A percentile compares a stretch with the other conserved stretches of the same genome.
These are phyloP conservation scores for Drosophila pandora DNA, from an alignment of 1,140 invertebrate species.

Conservation along the genomic window DNA sequence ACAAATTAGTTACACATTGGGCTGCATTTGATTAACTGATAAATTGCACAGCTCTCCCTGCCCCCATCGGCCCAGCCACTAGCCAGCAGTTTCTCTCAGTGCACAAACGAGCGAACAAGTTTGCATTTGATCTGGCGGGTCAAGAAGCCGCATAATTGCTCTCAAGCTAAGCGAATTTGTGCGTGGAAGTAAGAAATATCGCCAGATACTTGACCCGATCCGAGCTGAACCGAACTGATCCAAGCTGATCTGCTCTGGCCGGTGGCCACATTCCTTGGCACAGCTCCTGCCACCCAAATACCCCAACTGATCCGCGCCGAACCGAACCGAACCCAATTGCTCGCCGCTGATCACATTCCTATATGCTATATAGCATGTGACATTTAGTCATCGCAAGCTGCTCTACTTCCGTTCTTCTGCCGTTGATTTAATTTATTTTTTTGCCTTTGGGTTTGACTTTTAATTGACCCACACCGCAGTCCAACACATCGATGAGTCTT, in stretches of 20 bases:
- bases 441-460: slow-evolving; percentile 82
- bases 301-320: slow-evolving; percentile 33
- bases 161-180: slow-evolving; percentile 9
- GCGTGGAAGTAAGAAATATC: slow-evolving; percentile 11
- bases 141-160: slow-evolving; percentile 50
- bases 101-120: slow-evolving; percentile 63
- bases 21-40: slow-evolving; percentile 58
- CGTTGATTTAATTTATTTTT: slow-evolving; percentile 63
- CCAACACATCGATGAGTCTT: neutral
- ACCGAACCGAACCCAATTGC: slow-evolving; percentile 44
- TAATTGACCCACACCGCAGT: slow-evolving; percentile 79
- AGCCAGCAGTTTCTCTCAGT: slow-evolving; percentile 19
- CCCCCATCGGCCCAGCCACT: neutral
- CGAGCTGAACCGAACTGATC: slow-evolving; percentile 15
- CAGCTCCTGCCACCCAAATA: slow-evolving; percentile 54
- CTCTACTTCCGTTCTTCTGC: slow-evolving; percentile 71
- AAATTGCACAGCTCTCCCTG: slow-evolving; percentile 5
- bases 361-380: slow-evolving; percentile 51
- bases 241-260: slow-evolving; percentile 25
- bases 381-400: slow-evolving; percentile 70
- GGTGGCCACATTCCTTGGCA: slow-evolving; percentile 60
- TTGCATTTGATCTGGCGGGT: slow-evolving; percentile 76
- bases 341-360: slow-evolving; percentile 43
- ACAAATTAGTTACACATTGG: slow-evolving; percentile 67
- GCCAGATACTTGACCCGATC: slow-evolving; percentile 23